These are phyloP conservation scores for Heliocidaris tuberculata DNA, from an alignment of 35 echinoderm and acorn worm species.

Conservation along the genomic window DNA sequence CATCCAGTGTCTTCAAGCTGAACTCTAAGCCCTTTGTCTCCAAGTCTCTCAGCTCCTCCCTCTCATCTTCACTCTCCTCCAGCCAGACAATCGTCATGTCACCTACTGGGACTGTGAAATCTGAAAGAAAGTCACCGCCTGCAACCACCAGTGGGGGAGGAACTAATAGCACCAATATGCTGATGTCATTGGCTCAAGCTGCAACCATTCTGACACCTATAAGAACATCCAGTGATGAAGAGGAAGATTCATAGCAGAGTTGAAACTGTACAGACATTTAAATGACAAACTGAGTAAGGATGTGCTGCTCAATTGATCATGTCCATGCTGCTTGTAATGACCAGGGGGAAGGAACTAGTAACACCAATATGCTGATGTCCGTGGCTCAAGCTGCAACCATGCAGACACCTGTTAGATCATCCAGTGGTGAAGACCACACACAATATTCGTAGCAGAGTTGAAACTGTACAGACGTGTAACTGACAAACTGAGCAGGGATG, in stretches of 20 bases:
- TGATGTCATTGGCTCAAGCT: constrained; percentile 96
- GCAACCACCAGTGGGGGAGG: neutral
- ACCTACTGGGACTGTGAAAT: neutral
- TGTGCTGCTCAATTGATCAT: too few species aligned
- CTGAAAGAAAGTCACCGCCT: constrained; percentile 10
- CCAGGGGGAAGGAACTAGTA: neutral
- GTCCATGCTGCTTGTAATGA: too few species aligned
- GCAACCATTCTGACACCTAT: constrained; percentile 84
- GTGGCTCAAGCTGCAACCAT: constrained; percentile 86
- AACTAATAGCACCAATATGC: constrained; percentile 59
- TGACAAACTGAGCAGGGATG: too few species aligned
- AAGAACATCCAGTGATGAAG: constrained; percentile 21
- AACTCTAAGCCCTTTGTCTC: neutral
- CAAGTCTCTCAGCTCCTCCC: neutral
- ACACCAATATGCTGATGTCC: constrained; percentile 90
- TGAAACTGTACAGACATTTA: neutral
- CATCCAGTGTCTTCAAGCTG: constrained; percentile 42
- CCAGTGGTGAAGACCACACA: neutral
- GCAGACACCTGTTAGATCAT: constrained; percentile 70
- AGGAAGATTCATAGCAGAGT: neutral
- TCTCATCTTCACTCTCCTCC: neutral
- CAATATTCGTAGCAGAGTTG: neutral
- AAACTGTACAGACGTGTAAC: neutral
- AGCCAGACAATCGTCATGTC: constrained; percentile 36
- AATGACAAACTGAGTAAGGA: too few species aligned